Base-by-base conservation (phyloP, 1,140 invertebrate genomes). In the Meloidogyne exigua region DNA sequence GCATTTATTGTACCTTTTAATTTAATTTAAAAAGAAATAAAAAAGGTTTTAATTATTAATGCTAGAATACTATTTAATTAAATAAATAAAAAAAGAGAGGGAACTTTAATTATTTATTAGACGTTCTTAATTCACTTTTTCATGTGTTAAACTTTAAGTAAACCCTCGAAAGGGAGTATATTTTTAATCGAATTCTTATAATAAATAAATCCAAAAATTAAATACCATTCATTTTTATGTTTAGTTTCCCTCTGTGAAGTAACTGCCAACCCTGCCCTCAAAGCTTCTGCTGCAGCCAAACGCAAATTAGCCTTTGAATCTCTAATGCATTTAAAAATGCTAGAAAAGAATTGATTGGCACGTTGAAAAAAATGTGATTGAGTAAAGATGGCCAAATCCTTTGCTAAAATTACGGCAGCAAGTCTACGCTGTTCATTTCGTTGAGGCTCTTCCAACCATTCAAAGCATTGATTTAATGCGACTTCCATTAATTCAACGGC, bases 351-450 rank as follows among this genome's bases (percentile, higher is more conserved):
- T 67, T 92, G 92, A 21, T 93, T 93, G 0, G 97, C 94, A 90
- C 96, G 94, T 89, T 98, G 95, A 87, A 96, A 98, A 88, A 99
- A 99, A 88, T 96, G 96, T 18, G 95, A 97, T 2, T 95, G 95
- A 89, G 96, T 94, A 15, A 93, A 93, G 21, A 95, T 92, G 13
- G 96, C 96, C 18, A 99, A 88, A 89, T 99, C 96, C 84, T 93
- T 92, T 10, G 98, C 88, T 13, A 98, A 91, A 26, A 98, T 89
- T 3, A 96, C 91, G 90, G 91, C 76, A 1, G 78, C 83, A 21
- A 86, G 64, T 28, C 74, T 72, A 1, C 81, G 76, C 12, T 78
- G 39, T 68, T 82, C 70, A 32, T 68, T 72, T 39, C 64, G 44
- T 18, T 79, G 66, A 63, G 72, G 32, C 23, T 81, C 68, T 68